Evolutionary conservation across 2,113 vertebrate genomes (phyloP), one percentile per base, ranked within the genome.

Genomic region (Syrrhaptes paradoxus): DNA sequence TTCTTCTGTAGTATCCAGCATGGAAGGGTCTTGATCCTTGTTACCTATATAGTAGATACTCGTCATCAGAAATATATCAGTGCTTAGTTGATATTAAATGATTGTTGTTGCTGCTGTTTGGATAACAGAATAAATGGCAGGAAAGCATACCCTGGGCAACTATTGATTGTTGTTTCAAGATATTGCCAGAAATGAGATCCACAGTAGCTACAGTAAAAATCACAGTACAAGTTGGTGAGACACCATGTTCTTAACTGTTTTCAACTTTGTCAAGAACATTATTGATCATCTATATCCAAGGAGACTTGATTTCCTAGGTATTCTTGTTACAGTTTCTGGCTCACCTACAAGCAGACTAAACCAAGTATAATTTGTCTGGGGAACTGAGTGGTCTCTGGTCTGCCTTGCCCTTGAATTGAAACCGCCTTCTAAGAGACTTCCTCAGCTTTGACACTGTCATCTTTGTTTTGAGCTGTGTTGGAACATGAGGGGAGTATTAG

Each of bases 401-500:
- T 87, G 67, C n/a, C 58, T 95, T 93, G 76, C 41, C 52, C 43
- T 95, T 88, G 83, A 71, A 63, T 36, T 78, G 59, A 88, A 95
- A 84, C 16, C 0, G 0, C 75, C 51, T 92, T 95, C 76, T 86
- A 13, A 90, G 63, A 94, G 68, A 77, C 38, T 92, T 90, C 72
- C 72, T 94, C 68, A 92, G 55, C 73, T 73, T 72, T 74, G 32
- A 75, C 5, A 8, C 88, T 5, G 1, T 93, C 83, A 97, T 51
- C 51, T n/a, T n/a, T n/a, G n/a, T n/a, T n/a, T n/a, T n/a, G 83
- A 71, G 83, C n/a, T 93, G 24, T 95, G 89, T 78, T 92, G 79
- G 83, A 93, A 95, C 88, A 86, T 29, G 71, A 92, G 36, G 20
- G 31, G 48, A 92, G 81, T 95, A 95, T 94, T 88, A 94, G 90